A percentile compares a stretch with the other conserved stretches of the same genome.
Conservation (phyloP, 2,888 invertebrate genomes). For the Drosophila atroscutellata region DNA sequence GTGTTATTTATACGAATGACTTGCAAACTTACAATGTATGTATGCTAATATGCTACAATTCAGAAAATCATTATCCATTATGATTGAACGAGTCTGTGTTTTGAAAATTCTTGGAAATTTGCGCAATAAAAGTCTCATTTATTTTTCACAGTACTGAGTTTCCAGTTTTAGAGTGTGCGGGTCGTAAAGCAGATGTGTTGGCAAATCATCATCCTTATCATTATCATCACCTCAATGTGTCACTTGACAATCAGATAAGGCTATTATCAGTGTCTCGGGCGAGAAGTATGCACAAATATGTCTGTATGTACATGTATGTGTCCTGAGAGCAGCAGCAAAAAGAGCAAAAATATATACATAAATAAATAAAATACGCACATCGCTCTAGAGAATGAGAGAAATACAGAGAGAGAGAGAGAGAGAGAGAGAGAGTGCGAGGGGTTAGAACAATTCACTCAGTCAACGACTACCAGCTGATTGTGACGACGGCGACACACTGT, state of each 20-base stretch:
- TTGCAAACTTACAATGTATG: neutral
- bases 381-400: constrained; percentile 8
- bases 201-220: constrained; percentile 31
- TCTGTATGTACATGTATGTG: neutral
- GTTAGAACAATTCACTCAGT: neutral
- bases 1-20: neutral
- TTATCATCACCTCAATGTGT: constrained; percentile 59
- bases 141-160: constrained; percentile 2
- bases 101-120: neutral
- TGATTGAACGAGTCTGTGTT: neutral
- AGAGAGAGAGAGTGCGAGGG: neutral
- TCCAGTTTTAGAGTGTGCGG: constrained; percentile 45
- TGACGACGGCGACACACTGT: constrained; percentile 7
- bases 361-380: constrained; percentile 11
- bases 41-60: neutral
- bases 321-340: constrained; percentile 13
- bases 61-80: neutral
- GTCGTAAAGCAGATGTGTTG: constrained; percentile 52
- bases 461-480: constrained; percentile 18
- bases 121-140: neutral
- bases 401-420: neutral
- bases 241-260: constrained; percentile 56
- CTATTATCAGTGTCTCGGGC: constrained; percentile 50
- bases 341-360: neutral
- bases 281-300: constrained; percentile 12